These are phyloP conservation scores for Chaenogobius annularis DNA, from an alignment of 2,113 vertebrate species.

Conservation along the genomic window DNA sequence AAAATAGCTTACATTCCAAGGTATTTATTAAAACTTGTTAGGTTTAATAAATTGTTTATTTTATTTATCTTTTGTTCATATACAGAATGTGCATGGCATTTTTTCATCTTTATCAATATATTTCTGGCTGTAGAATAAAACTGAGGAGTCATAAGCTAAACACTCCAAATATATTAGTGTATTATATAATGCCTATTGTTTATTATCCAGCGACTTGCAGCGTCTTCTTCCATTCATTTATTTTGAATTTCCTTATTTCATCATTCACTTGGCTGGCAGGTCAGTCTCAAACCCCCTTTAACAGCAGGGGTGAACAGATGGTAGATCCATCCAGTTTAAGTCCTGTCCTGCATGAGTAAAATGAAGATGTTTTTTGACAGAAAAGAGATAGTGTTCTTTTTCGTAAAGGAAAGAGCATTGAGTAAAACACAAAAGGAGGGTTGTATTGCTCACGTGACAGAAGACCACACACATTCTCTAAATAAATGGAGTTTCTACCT, in stretches of 20 bases:
- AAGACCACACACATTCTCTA: conserved; percentile 10
- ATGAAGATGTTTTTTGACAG: background rate
- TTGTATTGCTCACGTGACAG: background rate
- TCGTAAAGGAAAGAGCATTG: background rate
- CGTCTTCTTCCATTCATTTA: conserved; percentile 44
- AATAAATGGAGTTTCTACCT: conserved; percentile 34
- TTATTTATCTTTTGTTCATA: too few species aligned
- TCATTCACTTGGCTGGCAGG: conserved; percentile 27
- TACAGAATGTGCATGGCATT: background rate
- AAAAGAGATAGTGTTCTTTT: background rate
- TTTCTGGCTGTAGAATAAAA: background rate
- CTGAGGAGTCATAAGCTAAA: background rate
- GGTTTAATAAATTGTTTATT: too few species aligned
- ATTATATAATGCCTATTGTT: conserved; percentile 40
- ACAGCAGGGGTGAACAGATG: conserved; percentile 52
- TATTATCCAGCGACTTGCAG: conserved; percentile 37
- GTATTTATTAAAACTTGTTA: background rate
- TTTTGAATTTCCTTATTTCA: conserved; percentile 50
- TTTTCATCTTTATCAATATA: background rate
- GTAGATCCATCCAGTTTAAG: conserved; percentile 2
- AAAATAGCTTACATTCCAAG: background rate
- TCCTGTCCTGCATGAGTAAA: background rate
- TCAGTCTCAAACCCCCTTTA: conserved; percentile 44
- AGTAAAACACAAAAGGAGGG: background rate
- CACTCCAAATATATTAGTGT: background rate